Conservation (phyloP, 1,140 invertebrate genomes). For the Limonius californicus region DNA sequence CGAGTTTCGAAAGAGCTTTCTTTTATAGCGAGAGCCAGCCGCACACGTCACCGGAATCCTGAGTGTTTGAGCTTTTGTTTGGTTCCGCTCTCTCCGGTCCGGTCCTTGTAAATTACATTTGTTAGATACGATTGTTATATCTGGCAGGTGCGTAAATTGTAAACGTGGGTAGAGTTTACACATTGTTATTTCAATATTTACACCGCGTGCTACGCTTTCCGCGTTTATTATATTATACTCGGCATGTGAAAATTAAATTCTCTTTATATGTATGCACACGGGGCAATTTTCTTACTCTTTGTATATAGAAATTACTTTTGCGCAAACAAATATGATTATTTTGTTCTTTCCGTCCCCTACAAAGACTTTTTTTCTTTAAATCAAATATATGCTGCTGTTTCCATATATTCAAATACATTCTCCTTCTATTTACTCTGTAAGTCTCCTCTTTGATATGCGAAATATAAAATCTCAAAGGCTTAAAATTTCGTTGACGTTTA, state of each 20-base stretch:
- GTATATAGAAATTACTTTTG: conserved; percentile 12
- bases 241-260: conserved; percentile 7
- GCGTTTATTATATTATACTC: conserved; percentile 8
- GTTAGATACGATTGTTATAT: conserved; percentile 24
- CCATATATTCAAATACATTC: conserved; percentile 6
- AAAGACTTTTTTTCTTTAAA: background rate
- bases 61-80: conserved; percentile 3
- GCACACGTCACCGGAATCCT: conserved; percentile 3
- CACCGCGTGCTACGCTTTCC: conserved; percentile 11
- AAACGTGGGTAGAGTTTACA: conserved; percentile 14
- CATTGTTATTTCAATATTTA: conserved; percentile 18
- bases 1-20: conserved; percentile 16
- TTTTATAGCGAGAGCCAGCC: conserved; percentile 6
- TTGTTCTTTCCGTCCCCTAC: background rate
- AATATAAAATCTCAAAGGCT: background rate
- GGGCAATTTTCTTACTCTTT: conserved; percentile 12
- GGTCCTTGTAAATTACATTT: conserved; percentile 20
- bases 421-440: background rate
- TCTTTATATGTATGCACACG: conserved; percentile 9
- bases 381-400: conserved; percentile 6
- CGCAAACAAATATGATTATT: conserved; percentile 13
- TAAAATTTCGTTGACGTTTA: background rate
- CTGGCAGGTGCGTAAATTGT: conserved; percentile 25
- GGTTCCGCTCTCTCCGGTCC: background rate
- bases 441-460: conserved; percentile 1